Percentiles rank a stretch among this genome's conserved stretches.
phyloP scores from a whole-genome alignment of 2,113 vertebrate species.

The Pelobates fuscus region DNA sequence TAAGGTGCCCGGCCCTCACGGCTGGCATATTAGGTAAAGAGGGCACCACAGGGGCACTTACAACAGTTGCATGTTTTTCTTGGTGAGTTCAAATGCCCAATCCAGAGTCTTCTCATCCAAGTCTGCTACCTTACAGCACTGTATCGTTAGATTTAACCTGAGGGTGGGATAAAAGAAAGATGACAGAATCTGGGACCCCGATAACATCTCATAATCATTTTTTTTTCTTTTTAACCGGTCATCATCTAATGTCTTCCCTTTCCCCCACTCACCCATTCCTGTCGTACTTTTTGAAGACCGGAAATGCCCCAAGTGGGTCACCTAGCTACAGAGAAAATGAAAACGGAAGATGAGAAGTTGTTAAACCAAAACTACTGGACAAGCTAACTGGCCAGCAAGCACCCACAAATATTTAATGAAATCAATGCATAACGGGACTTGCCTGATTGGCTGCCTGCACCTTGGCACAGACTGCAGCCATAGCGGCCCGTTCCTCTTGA shows the following conservation, averaged over 20 bases:
- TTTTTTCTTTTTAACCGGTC: neutral
- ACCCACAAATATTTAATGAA: neutral
- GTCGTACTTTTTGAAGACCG: conserved; percentile 93
- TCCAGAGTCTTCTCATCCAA: conserved; percentile 83
- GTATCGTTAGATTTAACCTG: conserved; percentile 88
- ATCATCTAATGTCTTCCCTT: neutral
- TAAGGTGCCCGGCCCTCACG: neutral
- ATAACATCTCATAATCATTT: neutral
- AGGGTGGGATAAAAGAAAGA: neutral
- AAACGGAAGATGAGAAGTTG: neutral
- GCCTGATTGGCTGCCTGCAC: conserved; percentile 94
- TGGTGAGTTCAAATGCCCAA: conserved; percentile 94
- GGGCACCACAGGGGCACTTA: conserved; percentile 61
- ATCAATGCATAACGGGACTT: conserved; percentile 29
- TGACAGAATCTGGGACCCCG: neutral
- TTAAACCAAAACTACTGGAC: neutral
- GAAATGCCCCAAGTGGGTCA: conserved; percentile 87
- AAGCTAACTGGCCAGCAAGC: too few species aligned
- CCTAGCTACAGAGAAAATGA: conserved; percentile 71
- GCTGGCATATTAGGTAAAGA: neutral
- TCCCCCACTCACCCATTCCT: conserved; percentile 81
- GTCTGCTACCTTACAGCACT: conserved; percentile 80
- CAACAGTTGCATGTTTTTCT: conserved; percentile 92
- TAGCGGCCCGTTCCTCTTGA: conserved; percentile 87
- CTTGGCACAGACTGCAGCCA: conserved; percentile 90